Conservation (phyloP, 2,113 vertebrate species). For the Bubo blakistoni region DNA sequence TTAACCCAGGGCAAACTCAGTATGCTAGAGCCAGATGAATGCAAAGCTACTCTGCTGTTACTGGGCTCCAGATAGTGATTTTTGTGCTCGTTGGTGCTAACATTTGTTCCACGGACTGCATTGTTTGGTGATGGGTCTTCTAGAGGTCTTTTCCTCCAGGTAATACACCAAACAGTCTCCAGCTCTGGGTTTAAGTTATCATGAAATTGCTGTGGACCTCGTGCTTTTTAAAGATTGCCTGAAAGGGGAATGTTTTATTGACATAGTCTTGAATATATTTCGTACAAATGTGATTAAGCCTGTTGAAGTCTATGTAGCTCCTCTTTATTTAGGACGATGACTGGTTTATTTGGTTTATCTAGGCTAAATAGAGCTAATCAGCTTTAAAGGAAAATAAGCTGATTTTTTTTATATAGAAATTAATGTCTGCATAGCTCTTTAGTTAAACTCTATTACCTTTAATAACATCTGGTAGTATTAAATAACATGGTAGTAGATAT, state of each 20-base stretch:
- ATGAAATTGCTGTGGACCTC: not conserved
- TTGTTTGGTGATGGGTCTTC: not conserved
- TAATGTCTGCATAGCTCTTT: not conserved
- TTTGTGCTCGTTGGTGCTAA: not conserved
- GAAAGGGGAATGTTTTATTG: not conserved
- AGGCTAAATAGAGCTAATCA: not conserved
- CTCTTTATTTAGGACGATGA: not conserved
- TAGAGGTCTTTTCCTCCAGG: not conserved
- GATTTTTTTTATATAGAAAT: not conserved
- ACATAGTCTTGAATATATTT: not conserved
- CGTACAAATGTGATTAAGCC: not conserved
- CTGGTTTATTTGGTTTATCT: not conserved
- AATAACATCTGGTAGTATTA: not conserved
- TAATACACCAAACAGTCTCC: not conserved
- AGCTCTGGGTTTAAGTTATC: not conserved
- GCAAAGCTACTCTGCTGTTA: not conserved
- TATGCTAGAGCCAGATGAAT: not conserved
- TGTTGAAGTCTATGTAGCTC: not conserved
- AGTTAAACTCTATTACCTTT: not conserved
- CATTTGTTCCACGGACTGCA: not conserved
- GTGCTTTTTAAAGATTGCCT: not conserved
- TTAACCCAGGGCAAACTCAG: slow-evolving; percentile 42
- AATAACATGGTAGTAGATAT: not conserved
- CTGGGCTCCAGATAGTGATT: not conserved
- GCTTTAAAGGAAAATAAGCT: slow-evolving; percentile 28